Evolutionary conservation across 2,113 vertebrate genomes (phyloP).

Genomic region (Rhegmatorhina hoffmannsi): DNA sequence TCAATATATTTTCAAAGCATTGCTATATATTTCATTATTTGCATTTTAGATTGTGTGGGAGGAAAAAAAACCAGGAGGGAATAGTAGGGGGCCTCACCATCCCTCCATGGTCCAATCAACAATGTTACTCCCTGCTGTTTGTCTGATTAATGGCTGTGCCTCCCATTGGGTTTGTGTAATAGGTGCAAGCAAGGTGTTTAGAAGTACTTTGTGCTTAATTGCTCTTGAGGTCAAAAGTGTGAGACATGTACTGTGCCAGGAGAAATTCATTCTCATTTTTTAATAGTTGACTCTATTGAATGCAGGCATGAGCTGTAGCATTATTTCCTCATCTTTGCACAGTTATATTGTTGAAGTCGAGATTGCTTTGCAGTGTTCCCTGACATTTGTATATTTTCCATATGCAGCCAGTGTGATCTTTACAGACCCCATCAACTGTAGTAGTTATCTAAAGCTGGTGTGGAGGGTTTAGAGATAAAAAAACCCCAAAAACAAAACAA

Average conservation of each 20-base stretch:
- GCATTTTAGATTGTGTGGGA: conserved; percentile 61
- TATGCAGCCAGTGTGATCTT: background rate
- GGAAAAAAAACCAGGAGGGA: background rate
- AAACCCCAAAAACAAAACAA: no score
- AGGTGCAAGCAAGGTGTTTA: conserved; percentile 69
- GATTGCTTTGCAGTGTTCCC: background rate
- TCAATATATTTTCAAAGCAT: background rate
- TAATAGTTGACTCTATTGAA: conserved; percentile 28
- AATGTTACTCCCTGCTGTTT: conserved; percentile 68
- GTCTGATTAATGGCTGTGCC: conserved; percentile 68
- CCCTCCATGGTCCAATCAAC: conserved; percentile 67
- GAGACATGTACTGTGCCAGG: conserved; percentile 14
- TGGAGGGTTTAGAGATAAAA: background rate
- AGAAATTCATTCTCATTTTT: conserved; percentile 52
- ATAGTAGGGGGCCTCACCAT: conserved; percentile 30
- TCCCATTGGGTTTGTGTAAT: conserved; percentile 67
- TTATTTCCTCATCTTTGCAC: conserved; percentile 2
- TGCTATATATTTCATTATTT: conserved; percentile 59
- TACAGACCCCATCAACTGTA: background rate
- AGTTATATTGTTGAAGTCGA: background rate
- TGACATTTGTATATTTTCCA: background rate
- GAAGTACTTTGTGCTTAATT: conserved; percentile 66
- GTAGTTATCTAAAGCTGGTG: background rate
- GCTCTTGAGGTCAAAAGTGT: conserved; percentile 54
- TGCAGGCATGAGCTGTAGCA: background rate